phyloP scores from a whole-genome alignment of 2,113 vertebrate genomes.

The Octodon degus region DNA sequence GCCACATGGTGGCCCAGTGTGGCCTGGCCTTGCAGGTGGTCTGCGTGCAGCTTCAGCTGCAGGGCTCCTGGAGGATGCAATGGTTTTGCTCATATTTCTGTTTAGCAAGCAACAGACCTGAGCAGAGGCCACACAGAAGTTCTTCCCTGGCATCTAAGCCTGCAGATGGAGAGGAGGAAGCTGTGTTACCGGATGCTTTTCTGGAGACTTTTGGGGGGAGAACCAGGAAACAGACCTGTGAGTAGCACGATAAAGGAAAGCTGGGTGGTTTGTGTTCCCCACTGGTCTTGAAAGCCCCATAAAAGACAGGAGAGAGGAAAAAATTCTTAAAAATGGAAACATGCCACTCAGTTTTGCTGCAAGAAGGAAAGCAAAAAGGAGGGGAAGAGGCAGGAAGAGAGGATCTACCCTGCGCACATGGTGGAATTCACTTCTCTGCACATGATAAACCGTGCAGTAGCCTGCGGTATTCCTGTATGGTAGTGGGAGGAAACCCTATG shows the following conservation, averaged over 20 bases:
- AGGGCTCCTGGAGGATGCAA: background rate
- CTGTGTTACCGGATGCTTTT: constrained; percentile 10
- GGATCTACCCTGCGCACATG: background rate
- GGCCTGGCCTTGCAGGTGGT: background rate
- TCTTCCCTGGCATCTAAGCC: background rate
- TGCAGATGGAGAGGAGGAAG: background rate
- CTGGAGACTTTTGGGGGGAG: background rate
- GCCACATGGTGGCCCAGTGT: background rate
- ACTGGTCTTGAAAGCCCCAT: background rate
- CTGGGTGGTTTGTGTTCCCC: background rate
- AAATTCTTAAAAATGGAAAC: background rate
- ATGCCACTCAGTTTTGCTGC: background rate
- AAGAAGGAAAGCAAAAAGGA: background rate
- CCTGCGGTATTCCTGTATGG: no score
- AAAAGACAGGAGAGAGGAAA: background rate
- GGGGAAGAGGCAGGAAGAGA: background rate
- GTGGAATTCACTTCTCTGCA: background rate
- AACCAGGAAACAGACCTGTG: background rate
- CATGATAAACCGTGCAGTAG: background rate
- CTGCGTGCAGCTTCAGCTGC: background rate
- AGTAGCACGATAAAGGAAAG: constrained; percentile 22
- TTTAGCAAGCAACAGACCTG: constrained; percentile 30
- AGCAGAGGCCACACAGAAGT: background rate
- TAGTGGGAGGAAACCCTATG: background rate
- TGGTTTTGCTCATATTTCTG: constrained; percentile 12